Conservation (phyloP, 2,113 vertebrate genomes). For the Prinia subflava region DNA sequence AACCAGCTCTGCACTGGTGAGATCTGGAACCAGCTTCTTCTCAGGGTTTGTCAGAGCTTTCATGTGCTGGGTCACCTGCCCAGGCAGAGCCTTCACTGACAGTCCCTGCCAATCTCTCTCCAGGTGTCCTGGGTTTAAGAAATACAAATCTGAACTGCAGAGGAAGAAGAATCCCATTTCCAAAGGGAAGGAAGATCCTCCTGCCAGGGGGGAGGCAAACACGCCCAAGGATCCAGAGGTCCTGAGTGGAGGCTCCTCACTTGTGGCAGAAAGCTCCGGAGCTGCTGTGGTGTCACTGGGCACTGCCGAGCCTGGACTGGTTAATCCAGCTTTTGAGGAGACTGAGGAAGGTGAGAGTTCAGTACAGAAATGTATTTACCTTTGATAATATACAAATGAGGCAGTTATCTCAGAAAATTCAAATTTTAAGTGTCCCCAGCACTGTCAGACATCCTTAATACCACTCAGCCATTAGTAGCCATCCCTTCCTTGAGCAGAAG, state of each 20-base stretch:
- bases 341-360: conserved; percentile 81
- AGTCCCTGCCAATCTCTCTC: neutral
- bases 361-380: neutral
- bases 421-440: neutral
- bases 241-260: neutral
- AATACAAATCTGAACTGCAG: conserved; percentile 80
- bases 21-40: neutral
- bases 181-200: conserved; percentile 77
- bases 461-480: neutral
- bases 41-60: neutral
- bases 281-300: conserved; percentile 56
- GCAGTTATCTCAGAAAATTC: neutral
- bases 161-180: conserved; percentile 74
- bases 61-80: neutral
- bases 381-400: neutral
- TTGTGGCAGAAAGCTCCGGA: conserved; percentile 55
- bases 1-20: neutral
- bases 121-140: conserved; percentile 86
- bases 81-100: neutral
- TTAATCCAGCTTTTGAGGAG: conserved; percentile 90
- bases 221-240: neutral
- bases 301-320: conserved; percentile 81
- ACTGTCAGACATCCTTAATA: neutral
- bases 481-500: neutral
- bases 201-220: conserved; percentile 66